Base-by-base conservation (phyloP, 2,113 vertebrate genomes). In the Thalassoma bifasciatum region DNA sequence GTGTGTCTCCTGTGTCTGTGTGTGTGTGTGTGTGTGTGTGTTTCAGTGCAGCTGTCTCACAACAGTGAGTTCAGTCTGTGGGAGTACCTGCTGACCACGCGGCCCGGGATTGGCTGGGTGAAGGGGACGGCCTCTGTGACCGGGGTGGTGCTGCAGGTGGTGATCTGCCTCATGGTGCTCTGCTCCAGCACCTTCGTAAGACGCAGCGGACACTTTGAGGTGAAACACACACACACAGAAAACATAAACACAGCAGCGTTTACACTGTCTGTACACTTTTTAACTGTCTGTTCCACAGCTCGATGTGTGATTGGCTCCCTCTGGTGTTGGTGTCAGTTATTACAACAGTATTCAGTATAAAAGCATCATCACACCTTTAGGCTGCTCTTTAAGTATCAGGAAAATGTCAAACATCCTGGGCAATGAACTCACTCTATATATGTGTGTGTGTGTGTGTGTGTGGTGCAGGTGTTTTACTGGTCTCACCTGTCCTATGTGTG, bases 381-480 rank as follows among this genome's bases (percentile, higher is more conserved):
- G 10, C 38, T 40, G 38, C 38, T 40, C 10, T 40, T n/a, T n/a
- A n/a, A n/a, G n/a, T n/a, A n/a, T n/a, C n/a, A n/a, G n/a, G n/a
- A n/a, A n/a, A n/a, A n/a, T n/a, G n/a, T n/a, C n/a, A n/a, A n/a
- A n/a, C n/a, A n/a, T n/a, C n/a, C n/a, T n/a, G n/a, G n/a, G n/a
- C n/a, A n/a, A n/a, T n/a, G n/a, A n/a, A n/a, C n/a, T n/a, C n/a
- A n/a, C n/a, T n/a, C n/a, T n/a, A n/a, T n/a, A n/a, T n/a, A n/a
- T n/a, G n/a, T 60, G 16, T n/a, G 11, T 13, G 7, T 38, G 21
- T 16, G 8, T 16, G 23, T 47, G 13, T 47, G 13, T 72, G 10
- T 69, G 46, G 63, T 26, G 30, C 90, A 97, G 97, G 81, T 98
- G 5, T 98, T 97, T 85, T 98, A 96, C 85, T 98, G 96, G 96